Base-by-base conservation (phyloP, 2,113 vertebrate genomes). In the Perca fluviatilis region DNA sequence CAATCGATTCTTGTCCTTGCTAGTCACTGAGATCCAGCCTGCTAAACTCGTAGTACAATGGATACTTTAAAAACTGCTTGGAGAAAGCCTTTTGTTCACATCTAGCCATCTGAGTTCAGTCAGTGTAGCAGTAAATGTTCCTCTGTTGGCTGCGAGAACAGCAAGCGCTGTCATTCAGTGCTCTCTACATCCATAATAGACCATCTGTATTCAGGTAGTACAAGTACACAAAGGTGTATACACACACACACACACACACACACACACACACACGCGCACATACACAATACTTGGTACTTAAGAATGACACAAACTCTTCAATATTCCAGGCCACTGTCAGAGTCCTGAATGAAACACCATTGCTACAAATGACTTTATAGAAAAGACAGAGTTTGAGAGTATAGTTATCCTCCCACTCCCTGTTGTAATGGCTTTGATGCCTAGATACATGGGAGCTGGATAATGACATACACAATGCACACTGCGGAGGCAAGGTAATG, bases 391-490 rank as follows among this genome's bases (percentile, higher is more conserved):
- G 18, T 82, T 67, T 64, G 69, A 83, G 80, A 66, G 80, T 74
- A 70, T 85, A 62, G 86, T 86, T 83, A 82, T 89, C 83, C 67
- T 79, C 79, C 88, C 69, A 77, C 82, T 89, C 79, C 23, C 18
- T 56, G 61, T 74, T 65, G 69, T 86, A 88, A 90, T 85, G 85
- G 75, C 5, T 70, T 77, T 69, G 83, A 80, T 75, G 51, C 69
- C 68, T 88, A 43, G 77, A 89, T 88, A 63, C 86, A 77, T 64
- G 64, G 81, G 67, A 53, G 79, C 65, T 3, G 50, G 67, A 66
- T 87, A 91, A 94, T 88, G 81, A 77, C 86, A 81, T 86, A 78
- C 85, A 91, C 85, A 92, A 87, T 74, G 43, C 40, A 72, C 65
- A 73, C 78, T 8, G 33, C 23, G 3, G 68, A 63, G 81, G 30